Base-by-base conservation (phyloP, 2,113 vertebrate species). In the Orthochromis malagaraziensis region DNA sequence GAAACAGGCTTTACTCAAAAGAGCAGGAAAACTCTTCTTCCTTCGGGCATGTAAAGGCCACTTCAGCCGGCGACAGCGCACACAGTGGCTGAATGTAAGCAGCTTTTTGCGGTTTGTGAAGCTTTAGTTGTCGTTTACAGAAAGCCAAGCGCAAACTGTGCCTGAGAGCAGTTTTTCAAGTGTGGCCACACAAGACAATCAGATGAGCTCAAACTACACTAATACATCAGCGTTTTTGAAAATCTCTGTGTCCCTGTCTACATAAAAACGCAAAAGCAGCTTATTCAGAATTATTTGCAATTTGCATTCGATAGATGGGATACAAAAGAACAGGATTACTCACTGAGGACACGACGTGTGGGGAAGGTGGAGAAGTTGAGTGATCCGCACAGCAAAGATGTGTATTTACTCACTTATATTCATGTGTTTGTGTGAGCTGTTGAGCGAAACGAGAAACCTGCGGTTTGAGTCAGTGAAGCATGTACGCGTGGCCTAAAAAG, bases 401-500 rank as follows among this genome's bases (percentile, higher is more conserved):
- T 81, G 53, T 51, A 26, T 77, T 53, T 57, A 58, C 68, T 6
- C 33, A 6, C 17, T 11, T 73, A 40, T 51, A 35, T 65, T 68
- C 80, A 65, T 68, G 19, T 49, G 24, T 82, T 26, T 87, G n/a
- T 58, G 35, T 54, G 19, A 84, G 7, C 21, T 31, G 45, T 31
- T 42, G 73, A 21, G 17, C 54, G 81, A 88, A 92, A 84, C 35
- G 84, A 88, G 81, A 90, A 93, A 88, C 57, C 53, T 93, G 88
- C 88, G 79, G 86, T 85, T 80, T 85, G 87, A 92, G 82, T 80
- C 89, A 83, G 55, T 54, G 54, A 82, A 88, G 81, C 75, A 42
- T 83, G 68, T 54, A 11, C 54, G 54, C 35, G 4, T 63, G 84
- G 70, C 84, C 86, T 90, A 79, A 90, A 89, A 87, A 85, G 70